Evolutionary conservation across 2,888 invertebrate species (phyloP).

Genomic region (Drosophila emarginata): DNA sequence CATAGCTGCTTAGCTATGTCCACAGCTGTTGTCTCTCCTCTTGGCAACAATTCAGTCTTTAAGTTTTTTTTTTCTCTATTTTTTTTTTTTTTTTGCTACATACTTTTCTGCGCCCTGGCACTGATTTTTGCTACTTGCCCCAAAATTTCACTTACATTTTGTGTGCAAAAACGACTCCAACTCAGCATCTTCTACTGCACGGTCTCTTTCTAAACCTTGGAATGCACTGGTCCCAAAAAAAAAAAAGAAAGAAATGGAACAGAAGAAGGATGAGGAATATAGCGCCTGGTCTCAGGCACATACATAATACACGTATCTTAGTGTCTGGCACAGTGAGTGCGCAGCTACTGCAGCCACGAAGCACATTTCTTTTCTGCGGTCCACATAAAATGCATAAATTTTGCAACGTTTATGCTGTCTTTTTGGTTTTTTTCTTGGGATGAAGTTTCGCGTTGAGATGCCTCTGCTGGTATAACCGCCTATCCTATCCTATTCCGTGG

Average conservation of each 20-base stretch:
- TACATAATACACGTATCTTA: slow-evolving; percentile 72
- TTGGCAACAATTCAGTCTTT: slow-evolving; percentile 36
- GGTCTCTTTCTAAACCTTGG: slow-evolving; percentile 4
- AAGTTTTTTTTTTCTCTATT: slow-evolving; percentile 6
- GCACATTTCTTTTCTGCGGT: slow-evolving; percentile 61
- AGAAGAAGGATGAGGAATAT: not conserved
- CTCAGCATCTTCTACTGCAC: slow-evolving; percentile 1
- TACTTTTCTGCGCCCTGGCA: slow-evolving; percentile 39
- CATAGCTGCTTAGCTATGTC: slow-evolving; percentile 26
- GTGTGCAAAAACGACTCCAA: not conserved
- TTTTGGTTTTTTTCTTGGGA: not conserved
- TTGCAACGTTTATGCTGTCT: slow-evolving; percentile 64
- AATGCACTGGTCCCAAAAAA: slow-evolving; percentile 13
- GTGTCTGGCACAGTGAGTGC: slow-evolving; percentile 63
- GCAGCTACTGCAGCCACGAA: slow-evolving; percentile 23
- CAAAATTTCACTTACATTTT: slow-evolving; percentile 18
- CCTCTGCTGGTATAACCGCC: not conserved
- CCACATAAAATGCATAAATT: slow-evolving; percentile 74
- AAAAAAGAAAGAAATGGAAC: slow-evolving; percentile 27
- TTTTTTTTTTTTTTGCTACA: slow-evolving; percentile 38
- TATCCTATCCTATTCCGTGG: not conserved
- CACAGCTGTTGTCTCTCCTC: not conserved
- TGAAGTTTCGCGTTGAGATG: not conserved
- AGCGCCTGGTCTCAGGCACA: slow-evolving; percentile 39
- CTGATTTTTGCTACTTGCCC: slow-evolving; percentile 23